phyloP scores from a whole-genome alignment of 2,113 vertebrate genomes.

The Perca schrenkii region DNA sequence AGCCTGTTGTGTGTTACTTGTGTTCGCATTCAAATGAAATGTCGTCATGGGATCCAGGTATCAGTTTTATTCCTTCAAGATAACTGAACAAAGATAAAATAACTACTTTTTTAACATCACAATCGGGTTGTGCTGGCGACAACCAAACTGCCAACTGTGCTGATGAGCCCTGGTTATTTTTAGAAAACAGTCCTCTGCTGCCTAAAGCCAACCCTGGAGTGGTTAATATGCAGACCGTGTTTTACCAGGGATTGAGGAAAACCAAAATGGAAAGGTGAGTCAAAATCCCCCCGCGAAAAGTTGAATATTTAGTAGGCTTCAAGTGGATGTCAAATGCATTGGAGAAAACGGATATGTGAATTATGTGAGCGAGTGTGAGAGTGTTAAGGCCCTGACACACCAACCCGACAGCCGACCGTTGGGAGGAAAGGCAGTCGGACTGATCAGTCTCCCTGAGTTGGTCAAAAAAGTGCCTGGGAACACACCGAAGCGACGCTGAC shows the following conservation, averaged over 20 bases:
- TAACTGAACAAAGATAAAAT: slow-evolving; percentile 6
- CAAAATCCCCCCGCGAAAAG: slow-evolving; percentile 42
- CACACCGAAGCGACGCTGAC: no score
- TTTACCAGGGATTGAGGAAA: slow-evolving; percentile 44
- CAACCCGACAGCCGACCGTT: no score
- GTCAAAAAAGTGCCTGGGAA: no score
- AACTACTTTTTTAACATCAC: not conserved
- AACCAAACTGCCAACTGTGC: slow-evolving; percentile 19
- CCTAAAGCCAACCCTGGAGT: slow-evolving; percentile 20
- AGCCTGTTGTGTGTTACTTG: not conserved
- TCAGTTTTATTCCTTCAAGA: not conserved
- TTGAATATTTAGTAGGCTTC: slow-evolving; percentile 55
- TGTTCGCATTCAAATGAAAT: slow-evolving; percentile 20
- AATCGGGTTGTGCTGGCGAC: slow-evolving; percentile 3
- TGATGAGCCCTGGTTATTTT: slow-evolving; percentile 43
- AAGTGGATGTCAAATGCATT: slow-evolving; percentile 17
- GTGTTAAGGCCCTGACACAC: not conserved
- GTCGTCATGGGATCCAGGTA: not conserved
- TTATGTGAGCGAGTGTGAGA: not conserved
- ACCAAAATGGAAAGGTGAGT: slow-evolving; percentile 42
- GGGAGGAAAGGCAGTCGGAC: no score
- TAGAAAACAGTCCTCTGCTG: slow-evolving; percentile 37
- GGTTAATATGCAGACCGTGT: slow-evolving; percentile 64
- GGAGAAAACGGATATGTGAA: slow-evolving; percentile 22
- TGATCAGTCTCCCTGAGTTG: no score